A percentile compares a stretch with the other conserved stretches of the same genome.
Conservation (phyloP, 2,888 invertebrate genomes). For the Calameuta idolon region DNA sequence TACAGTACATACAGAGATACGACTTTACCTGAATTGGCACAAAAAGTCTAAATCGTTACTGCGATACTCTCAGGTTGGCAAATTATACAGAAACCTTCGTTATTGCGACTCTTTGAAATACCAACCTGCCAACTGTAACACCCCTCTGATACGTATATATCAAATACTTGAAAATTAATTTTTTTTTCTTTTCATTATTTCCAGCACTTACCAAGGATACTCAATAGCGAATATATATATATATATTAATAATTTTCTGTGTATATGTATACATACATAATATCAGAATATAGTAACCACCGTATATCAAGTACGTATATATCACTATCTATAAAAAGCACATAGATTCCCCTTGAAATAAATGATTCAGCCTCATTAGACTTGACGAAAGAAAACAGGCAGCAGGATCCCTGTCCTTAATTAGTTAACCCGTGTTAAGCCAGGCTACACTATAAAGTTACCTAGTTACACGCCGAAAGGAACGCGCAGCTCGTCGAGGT, state of each 20-base stretch:
- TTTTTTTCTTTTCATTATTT: background rate
- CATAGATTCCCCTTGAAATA: background rate
- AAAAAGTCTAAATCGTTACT: background rate
- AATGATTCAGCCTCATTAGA: background rate
- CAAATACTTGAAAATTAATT: background rate
- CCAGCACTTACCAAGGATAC: background rate
- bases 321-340: background rate
- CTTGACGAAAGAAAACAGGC: background rate
- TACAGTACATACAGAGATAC: background rate
- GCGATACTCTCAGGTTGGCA: background rate
- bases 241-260: background rate
- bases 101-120: background rate
- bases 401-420: background rate
- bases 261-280: too few species aligned
- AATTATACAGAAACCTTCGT: background rate
- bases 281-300: background rate
- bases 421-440: background rate
- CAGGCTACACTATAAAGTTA: slow-evolving; percentile 1
- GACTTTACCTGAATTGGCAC: background rate
- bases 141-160: background rate
- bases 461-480: slow-evolving; percentile 5
- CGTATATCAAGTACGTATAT: background rate
- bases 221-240: background rate
- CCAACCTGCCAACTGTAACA: background rate
- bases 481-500: background rate